These are phyloP conservation scores for Drosophila albomicans DNA, from an alignment of 1,140 invertebrate genomes.

Conservation along the genomic window DNA sequence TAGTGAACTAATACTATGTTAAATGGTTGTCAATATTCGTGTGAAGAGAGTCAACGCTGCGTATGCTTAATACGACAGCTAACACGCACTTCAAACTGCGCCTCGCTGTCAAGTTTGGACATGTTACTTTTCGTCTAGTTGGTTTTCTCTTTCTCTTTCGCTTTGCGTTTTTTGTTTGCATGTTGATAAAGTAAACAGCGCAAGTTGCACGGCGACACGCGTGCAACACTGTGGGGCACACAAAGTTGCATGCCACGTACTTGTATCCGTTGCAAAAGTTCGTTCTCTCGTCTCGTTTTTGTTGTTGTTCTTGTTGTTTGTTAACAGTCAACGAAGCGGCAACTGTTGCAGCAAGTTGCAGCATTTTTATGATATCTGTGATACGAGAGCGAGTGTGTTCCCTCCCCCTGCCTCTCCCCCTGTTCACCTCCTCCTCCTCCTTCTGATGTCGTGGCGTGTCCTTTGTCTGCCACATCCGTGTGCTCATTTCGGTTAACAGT, in stretches of 20 bases:
- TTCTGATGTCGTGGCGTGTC: no score
- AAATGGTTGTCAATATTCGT: neutral
- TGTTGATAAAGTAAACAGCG: neutral
- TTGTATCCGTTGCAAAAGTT: constrained; percentile 10
- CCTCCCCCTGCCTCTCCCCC: neutral
- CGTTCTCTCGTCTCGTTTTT: constrained; percentile 11
- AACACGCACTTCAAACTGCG: neutral
- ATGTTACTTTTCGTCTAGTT: neutral
- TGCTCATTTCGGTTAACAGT: constrained; percentile 21
- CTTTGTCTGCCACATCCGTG: constrained; percentile 15
- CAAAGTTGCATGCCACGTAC: constrained; percentile 33
- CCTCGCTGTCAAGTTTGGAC: neutral
- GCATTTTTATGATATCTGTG: constrained; percentile 51
- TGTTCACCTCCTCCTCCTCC: neutral
- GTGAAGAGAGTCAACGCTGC: constrained; percentile 1
- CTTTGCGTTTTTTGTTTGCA: neutral
- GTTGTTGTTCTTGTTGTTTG: constrained; percentile 19
- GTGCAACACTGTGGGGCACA: neutral
- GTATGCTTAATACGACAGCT: neutral
- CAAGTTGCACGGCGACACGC: constrained; percentile 28
- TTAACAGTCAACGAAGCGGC: constrained; percentile 29
- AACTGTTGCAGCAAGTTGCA: constrained; percentile 62
- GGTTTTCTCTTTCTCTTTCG: no score
- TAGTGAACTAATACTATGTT: no score
- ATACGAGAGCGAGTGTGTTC: constrained; percentile 21